Conservation (phyloP, 1,140 invertebrate species). For the Drepana arcuata region DNA sequence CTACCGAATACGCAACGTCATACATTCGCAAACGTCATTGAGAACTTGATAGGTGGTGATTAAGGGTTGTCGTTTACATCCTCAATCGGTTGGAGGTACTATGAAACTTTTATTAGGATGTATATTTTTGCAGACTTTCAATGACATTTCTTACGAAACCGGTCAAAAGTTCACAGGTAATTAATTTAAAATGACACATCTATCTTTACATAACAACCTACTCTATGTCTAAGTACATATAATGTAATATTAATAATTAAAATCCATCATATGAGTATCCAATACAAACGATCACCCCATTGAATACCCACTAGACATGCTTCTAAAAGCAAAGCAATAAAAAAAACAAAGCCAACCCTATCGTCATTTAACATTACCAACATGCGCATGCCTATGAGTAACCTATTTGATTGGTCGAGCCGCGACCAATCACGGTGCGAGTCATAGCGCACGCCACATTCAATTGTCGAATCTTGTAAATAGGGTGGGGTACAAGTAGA, state of each 20-base stretch:
- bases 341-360: conserved; percentile 8
- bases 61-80: conserved; percentile 20
- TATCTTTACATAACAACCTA: too few relatives aligned
- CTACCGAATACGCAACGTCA: conserved; percentile 14
- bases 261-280: too few relatives aligned
- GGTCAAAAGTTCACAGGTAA: too few relatives aligned
- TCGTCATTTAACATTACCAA: conserved; percentile 22
- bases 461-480: conserved; percentile 29
- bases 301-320: too few relatives aligned
- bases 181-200: too few relatives aligned
- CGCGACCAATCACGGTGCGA: conserved; percentile 19
- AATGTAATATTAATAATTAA: not conserved
- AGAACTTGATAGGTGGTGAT: conserved; percentile 21
- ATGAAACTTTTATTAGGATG: not conserved
- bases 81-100: conserved; percentile 8
- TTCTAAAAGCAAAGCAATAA: too few relatives aligned
- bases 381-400: conserved; percentile 19
- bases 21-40: conserved; percentile 20
- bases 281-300: too few relatives aligned
- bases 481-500: too few relatives aligned
- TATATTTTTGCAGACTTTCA: conserved; percentile 2
- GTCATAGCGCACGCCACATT: conserved; percentile 31
- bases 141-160: too few relatives aligned
- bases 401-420: conserved; percentile 17
- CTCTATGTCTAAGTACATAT: not conserved